phyloP scores from a whole-genome alignment of 1,140 invertebrate species.

The Scaptomyza graminum region DNA sequence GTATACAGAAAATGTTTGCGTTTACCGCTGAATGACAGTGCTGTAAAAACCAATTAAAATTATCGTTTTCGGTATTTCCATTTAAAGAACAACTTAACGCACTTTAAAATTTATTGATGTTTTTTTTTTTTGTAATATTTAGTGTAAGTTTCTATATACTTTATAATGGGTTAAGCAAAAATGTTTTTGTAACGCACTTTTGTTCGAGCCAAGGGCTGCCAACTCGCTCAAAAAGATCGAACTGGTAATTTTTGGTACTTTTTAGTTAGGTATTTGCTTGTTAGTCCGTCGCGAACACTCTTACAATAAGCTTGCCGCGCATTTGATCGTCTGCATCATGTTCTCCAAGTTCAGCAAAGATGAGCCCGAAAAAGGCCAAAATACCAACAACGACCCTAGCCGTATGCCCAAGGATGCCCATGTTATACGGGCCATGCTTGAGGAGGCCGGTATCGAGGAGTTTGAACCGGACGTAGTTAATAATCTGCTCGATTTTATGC shows the following conservation, averaged over 20 bases:
- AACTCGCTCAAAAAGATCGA: background rate
- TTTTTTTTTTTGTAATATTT: too few relatives aligned
- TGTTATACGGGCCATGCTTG: background rate
- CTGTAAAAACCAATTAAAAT: too few relatives aligned
- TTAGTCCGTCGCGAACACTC: background rate
- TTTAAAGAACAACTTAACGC: too few relatives aligned
- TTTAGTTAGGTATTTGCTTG: background rate
- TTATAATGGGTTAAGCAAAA: too few relatives aligned
- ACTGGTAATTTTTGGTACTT: background rate
- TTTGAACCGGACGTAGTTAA: background rate
- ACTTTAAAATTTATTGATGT: too few relatives aligned
- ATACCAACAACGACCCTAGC: background rate
- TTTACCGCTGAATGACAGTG: too few relatives aligned
- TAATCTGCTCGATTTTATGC: background rate
- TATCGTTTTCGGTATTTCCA: too few relatives aligned
- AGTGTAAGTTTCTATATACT: too few relatives aligned
- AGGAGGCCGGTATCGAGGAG: background rate
- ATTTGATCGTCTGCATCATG: background rate
- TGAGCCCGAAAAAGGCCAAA: background rate
- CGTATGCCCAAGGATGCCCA: background rate
- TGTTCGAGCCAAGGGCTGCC: background rate
- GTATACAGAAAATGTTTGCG: too few relatives aligned
- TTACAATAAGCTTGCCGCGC: background rate
- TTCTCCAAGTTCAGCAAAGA: background rate
- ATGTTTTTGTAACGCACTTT: too few relatives aligned